A percentile compares a stretch with the other conserved stretches of the same genome.
These are phyloP conservation scores for Characodon lateralis DNA, from an alignment of 2,797 vertebrate genomes.

Conservation along the genomic window DNA sequence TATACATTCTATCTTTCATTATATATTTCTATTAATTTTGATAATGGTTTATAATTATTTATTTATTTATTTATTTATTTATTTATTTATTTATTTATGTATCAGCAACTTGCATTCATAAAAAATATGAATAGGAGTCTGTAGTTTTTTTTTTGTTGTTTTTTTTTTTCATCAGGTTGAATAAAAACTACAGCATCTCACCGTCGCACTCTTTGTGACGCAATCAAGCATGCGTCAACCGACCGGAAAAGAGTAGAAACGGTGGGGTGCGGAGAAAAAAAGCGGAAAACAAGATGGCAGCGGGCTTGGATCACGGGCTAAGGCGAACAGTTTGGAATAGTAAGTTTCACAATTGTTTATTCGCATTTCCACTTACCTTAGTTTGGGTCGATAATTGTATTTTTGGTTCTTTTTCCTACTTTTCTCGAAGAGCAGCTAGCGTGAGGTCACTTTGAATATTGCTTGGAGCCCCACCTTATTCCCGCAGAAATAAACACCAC, in stretches of 20 bases:
- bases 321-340: slow-evolving; percentile 84
- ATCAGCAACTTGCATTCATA: background rate
- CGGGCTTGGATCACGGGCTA: slow-evolving; percentile 77
- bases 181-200: slow-evolving; percentile 27
- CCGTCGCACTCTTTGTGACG: slow-evolving; percentile 50
- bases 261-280: slow-evolving; percentile 22
- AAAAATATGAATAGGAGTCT: background rate
- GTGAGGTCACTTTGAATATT: slow-evolving; percentile 11
- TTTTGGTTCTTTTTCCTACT: background rate
- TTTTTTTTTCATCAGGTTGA: background rate
- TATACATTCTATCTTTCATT: too few relatives aligned
- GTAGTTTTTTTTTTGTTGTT: background rate
- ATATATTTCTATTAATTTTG: background rate
- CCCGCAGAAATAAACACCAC: background rate
- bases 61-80: background rate
- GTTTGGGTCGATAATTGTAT: too few relatives aligned
- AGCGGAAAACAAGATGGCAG: slow-evolving; percentile 79
- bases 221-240: slow-evolving; percentile 23
- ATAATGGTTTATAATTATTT: background rate
- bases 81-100: background rate
- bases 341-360: slow-evolving; percentile 65
- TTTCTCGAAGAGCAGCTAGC: background rate
- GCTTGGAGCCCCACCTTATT: slow-evolving; percentile 47
- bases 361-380: too few relatives aligned
- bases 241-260: slow-evolving; percentile 1